Evolutionary conservation across 1,140 invertebrate genomes (phyloP), one percentile per base, ranked within the genome.

Genomic region (Tyrophagus putrescentiae): DNA sequence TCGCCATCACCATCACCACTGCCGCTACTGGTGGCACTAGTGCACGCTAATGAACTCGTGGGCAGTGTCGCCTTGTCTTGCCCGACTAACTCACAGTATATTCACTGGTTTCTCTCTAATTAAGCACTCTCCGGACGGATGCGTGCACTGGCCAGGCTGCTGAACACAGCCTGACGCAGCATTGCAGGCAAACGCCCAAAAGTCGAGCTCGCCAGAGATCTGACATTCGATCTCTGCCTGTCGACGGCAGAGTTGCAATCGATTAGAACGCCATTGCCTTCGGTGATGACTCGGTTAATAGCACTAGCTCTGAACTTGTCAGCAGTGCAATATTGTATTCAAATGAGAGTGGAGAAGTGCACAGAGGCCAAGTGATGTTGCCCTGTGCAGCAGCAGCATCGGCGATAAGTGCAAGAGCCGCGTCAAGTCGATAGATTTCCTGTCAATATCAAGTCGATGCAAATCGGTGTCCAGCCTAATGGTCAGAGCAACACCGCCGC

Each of bases 351-450:
- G n/a, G n/a, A n/a, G n/a, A n/a, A n/a, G n/a, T n/a, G n/a, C n/a
- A n/a, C n/a, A n/a, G n/a, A n/a, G n/a, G n/a, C n/a, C n/a, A n/a
- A n/a, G n/a, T n/a, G n/a, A 39, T 39, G 36, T 39, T 39, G 36
- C 21, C 21, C 36, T 13, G 21, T 39, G 36, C 21, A 39, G 36
- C 21, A 39, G 36, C 21, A 39, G 13, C 36, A 39, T 13, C 21
- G 13, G 13, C 36, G 21, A 21, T 39, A 13, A 13, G 36, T 39
- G 36, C 21, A n/a, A n/a, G n/a, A n/a, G n/a, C n/a, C n/a, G 21
- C 45, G 45, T 48, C 45, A 48, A 48, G 45, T 48, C 45, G 45
- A 48, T 48, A 48, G 45, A 48, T 48, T 48, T 48, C 45, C 45
- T 48, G 45, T 48, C 45, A 48, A 48, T 48, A 48, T 7, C n/a